phyloP scores from a whole-genome alignment of 1,140 invertebrate genomes.

The Gryon sp. region DNA sequence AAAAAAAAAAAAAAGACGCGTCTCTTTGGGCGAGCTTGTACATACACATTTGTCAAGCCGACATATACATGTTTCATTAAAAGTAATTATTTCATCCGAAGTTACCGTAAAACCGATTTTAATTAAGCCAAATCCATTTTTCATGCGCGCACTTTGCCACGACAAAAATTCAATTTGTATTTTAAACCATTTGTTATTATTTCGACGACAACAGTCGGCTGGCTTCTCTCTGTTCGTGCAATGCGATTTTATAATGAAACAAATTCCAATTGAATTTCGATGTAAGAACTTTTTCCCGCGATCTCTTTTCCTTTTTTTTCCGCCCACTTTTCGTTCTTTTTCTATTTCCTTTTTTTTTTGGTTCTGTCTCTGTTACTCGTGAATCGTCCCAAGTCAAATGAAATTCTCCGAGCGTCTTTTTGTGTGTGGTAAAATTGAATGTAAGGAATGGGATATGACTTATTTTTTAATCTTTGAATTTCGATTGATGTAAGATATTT shows the following conservation, averaged over 20 bases:
- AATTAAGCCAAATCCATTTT: conserved; percentile 45
- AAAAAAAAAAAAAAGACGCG: conserved; percentile 12
- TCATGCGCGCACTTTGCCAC: conserved; percentile 12
- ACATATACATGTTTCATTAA: conserved; percentile 33
- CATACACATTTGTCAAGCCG: conserved; percentile 40
- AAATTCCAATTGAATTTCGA: conserved; percentile 16
- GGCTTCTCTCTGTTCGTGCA: too few relatives aligned
- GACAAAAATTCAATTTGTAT: conserved; percentile 29
- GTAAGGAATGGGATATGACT: too few relatives aligned
- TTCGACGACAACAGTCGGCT: not conserved
- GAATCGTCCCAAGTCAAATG: not conserved
- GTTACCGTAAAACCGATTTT: conserved; percentile 27
- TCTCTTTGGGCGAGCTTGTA: conserved; percentile 14
- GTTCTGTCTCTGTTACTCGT: too few relatives aligned
- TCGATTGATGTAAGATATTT: too few relatives aligned
- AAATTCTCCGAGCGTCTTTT: too few relatives aligned
- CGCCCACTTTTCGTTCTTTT: conserved; percentile 4
- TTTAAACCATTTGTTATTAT: conserved; percentile 32
- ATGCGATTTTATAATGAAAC: conserved; percentile 10
- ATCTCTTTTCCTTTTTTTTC: not conserved
- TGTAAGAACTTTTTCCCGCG: not conserved
- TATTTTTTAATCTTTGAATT: too few relatives aligned
- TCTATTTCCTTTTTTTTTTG: not conserved
- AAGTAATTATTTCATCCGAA: conserved; percentile 28
- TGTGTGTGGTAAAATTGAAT: too few relatives aligned